Percentiles rank a stretch among this genome's conserved stretches.
Evolutionary conservation across 1,140 invertebrate genomes (phyloP).

Genomic region (Oncopodura yosiiana): DNA sequence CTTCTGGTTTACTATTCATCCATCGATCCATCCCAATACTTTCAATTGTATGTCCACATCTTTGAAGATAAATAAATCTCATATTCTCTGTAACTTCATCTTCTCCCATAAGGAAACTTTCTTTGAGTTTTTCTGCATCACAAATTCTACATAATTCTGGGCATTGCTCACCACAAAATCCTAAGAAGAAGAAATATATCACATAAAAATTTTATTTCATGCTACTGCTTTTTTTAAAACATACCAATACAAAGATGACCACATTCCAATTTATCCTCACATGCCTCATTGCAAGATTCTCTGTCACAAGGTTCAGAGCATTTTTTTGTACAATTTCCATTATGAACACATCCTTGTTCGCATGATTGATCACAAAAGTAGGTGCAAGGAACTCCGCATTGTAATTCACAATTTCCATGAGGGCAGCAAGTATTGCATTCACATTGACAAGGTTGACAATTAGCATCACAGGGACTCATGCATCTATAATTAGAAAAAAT

Average conservation of each 20-base stretch:
- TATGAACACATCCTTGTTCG: slow-evolving; percentile 44
- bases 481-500: slow-evolving; percentile 46
- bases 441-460: slow-evolving; percentile 51
- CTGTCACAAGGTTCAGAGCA: slow-evolving; percentile 48
- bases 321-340: slow-evolving; percentile 44
- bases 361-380: slow-evolving; percentile 44
- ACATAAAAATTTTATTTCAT: too few relatives aligned
- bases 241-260: slow-evolving; percentile 51
- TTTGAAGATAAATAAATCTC: slow-evolving; percentile 51
- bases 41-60: slow-evolving; percentile 55
- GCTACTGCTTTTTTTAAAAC: too few relatives aligned
- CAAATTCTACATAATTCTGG: slow-evolving; percentile 42
- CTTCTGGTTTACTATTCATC: slow-evolving; percentile 33
- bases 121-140: slow-evolving; percentile 43
- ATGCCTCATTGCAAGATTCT: slow-evolving; percentile 46
- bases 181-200: too few relatives aligned
- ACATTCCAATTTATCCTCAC: slow-evolving; percentile 45
- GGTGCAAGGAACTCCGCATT: slow-evolving; percentile 51
- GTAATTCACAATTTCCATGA: slow-evolving; percentile 46
- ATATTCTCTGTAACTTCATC: not conserved
- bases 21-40: slow-evolving; percentile 46
- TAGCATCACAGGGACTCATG: slow-evolving; percentile 46
- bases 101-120: slow-evolving; percentile 43
- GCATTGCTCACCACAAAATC: slow-evolving; percentile 57
- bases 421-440: slow-evolving; percentile 49